phyloP scores from a whole-genome alignment of 2,797 vertebrate species.

The Clarias laeviceps region DNA sequence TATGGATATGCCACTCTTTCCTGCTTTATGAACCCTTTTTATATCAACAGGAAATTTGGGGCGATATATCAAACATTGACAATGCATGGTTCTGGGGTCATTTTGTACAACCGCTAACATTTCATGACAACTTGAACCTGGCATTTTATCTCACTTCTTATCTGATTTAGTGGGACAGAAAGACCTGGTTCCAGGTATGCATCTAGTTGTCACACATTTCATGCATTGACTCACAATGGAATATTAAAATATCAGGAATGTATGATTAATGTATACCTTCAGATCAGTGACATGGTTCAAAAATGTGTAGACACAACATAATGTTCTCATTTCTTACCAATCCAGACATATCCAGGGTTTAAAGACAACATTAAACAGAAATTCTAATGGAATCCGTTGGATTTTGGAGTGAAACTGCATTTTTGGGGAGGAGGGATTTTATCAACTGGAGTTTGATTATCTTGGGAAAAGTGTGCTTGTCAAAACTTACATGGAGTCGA shows the following conservation, averaged over 20 bases:
- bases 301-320: not conserved
- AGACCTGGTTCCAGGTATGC: not conserved
- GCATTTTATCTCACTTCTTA: not conserved
- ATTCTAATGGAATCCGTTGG: not conserved
- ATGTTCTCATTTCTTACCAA: not conserved
- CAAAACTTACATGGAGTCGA: not conserved
- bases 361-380: not conserved
- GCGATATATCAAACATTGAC: not conserved
- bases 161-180: not conserved
- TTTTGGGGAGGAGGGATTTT: not conserved
- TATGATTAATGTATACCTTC: not conserved
- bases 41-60: not conserved
- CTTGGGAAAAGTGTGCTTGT: not conserved
- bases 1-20: not conserved
- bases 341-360: not conserved
- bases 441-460: not conserved
- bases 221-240: not conserved
- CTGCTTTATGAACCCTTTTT: conserved; percentile 9
- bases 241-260: not conserved
- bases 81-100: not conserved
- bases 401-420: not conserved
- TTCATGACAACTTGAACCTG: not conserved
- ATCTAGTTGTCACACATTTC: not conserved
- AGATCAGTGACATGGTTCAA: not conserved
- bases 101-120: not conserved